Percentiles rank a stretch among this genome's conserved stretches.
These are phyloP conservation scores for Epizoanthus illoricatus DNA, from an alignment of 92 coral and sea anemone genomes.

Conservation along the genomic window DNA sequence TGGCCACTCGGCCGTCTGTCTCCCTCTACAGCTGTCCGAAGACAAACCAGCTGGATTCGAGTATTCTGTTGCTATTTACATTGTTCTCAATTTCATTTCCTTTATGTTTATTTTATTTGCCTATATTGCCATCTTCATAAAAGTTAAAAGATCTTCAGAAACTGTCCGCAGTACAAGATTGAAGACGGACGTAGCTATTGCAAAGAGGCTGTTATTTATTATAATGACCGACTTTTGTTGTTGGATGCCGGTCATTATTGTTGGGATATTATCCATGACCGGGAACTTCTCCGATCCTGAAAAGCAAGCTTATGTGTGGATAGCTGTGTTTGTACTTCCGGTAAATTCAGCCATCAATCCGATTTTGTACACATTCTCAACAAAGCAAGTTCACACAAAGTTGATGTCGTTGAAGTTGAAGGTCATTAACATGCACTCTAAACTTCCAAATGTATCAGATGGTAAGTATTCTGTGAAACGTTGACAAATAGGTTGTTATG, in stretches of 20 bases:
- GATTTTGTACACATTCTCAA: conserved; percentile 72
- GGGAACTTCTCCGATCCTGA: conserved; percentile 59
- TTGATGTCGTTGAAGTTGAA: not conserved
- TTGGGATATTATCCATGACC: conserved; percentile 55
- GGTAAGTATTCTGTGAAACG: too few species aligned
- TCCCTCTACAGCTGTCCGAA: conserved; percentile 44
- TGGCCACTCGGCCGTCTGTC: conserved; percentile 44
- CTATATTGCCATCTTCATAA: conserved; percentile 36
- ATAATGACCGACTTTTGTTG: conserved; percentile 60
- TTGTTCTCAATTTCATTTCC: conserved; percentile 36
- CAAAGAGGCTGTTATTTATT: conserved; percentile 58
- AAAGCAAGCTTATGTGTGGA: conserved; percentile 62
- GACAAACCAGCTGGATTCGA: conserved; percentile 46
- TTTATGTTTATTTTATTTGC: conserved; percentile 42
- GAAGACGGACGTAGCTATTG: conserved; percentile 50
- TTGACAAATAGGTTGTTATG: too few species aligned
- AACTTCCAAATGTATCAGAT: too few species aligned
- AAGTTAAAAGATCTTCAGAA: not conserved
- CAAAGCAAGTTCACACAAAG: conserved; percentile 42
- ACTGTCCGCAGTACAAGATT: not conserved
- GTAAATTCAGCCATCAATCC: conserved; percentile 74
- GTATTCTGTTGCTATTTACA: conserved; percentile 39
- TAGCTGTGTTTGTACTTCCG: conserved; percentile 77
- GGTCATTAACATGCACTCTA: too few species aligned
- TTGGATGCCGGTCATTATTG: conserved; percentile 69